Evolutionary conservation across 2,888 invertebrate species (phyloP), one percentile per base, ranked within the genome.

Genomic region (Cephus nigrinus): DNA sequence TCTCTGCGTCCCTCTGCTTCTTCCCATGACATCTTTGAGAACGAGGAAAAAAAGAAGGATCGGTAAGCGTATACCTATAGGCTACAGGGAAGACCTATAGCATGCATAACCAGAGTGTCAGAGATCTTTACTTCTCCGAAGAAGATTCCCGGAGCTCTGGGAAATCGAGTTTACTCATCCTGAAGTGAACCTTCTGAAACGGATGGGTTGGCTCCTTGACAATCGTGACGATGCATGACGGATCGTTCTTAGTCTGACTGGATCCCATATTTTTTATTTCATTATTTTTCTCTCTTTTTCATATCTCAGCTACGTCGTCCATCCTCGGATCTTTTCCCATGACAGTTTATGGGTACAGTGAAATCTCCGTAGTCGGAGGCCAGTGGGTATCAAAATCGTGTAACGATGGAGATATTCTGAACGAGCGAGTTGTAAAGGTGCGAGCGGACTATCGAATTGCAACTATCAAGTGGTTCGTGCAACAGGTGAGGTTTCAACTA

Each of bases 271-370:
- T 23, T 71, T 23, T 55, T 31, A 31, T 23, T 76, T 75, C 34
- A 73, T 72, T 68, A 30, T 32, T 69, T 76, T 77, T 30, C 55
- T 75, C 32, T 74, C 78, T 79, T 80, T 40, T 78, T 78, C 69
- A 75, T 74, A 73, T 78, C 36, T 78, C 76, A 78, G 78, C 76
- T 2, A 9, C 55, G 23, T 1, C 23, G 55, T 2, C 5, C 23
- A 55, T 9, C 23, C 9, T 55, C 55, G 55, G 55, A 55, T 55
- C 55, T 4, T 55, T 9, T 55, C 23, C 55, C 2, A 23, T 55
- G 55, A 23, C 55, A 55, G 23, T 55, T 23, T 9, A 55, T 23
- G 9, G 15, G 9, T 23, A 55, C 2, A 23, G 23, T 2, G 9
- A 23, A 23, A 55, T 9, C 2, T 55, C 1, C 2, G 9, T 23